Evolutionary conservation across 2,113 vertebrate genomes (phyloP).

Genomic region (Cyanoderma ruficeps): DNA sequence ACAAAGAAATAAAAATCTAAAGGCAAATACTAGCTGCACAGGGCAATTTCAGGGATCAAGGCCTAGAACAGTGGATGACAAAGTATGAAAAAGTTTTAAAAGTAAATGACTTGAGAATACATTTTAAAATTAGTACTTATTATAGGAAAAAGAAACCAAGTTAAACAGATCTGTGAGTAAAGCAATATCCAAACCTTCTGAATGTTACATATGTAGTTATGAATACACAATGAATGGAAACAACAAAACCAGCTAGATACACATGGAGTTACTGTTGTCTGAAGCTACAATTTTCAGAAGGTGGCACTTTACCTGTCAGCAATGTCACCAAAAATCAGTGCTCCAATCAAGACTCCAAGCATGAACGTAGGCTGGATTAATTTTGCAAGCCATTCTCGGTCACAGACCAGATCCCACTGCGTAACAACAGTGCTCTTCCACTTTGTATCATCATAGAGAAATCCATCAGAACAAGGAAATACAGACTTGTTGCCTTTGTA

Average conservation of each 20-base stretch:
- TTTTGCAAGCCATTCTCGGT: constrained; percentile 86
- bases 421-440: constrained; percentile 87
- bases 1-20: background rate
- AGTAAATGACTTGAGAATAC: background rate
- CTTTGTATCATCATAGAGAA: constrained; percentile 82
- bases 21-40: background rate
- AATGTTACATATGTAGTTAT: background rate
- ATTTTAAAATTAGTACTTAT: background rate
- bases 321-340: constrained; percentile 87
- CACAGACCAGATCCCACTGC: constrained; percentile 90
- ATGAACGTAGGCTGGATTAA: constrained; percentile 90
- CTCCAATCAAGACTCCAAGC: constrained; percentile 90
- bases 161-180: background rate
- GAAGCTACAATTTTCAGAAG: background rate
- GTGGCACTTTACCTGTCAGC: constrained; percentile 86
- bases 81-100: background rate
- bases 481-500: constrained; percentile 81
- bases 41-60: background rate
- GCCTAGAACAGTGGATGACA: background rate
- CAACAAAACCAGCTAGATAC: background rate
- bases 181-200: background rate
- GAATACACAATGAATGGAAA: background rate
- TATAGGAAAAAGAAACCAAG: background rate
- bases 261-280: background rate
- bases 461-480: constrained; percentile 77